Conservation (phyloP, 2,113 vertebrate genomes). For the Phylloscopus trochiloides region DNA sequence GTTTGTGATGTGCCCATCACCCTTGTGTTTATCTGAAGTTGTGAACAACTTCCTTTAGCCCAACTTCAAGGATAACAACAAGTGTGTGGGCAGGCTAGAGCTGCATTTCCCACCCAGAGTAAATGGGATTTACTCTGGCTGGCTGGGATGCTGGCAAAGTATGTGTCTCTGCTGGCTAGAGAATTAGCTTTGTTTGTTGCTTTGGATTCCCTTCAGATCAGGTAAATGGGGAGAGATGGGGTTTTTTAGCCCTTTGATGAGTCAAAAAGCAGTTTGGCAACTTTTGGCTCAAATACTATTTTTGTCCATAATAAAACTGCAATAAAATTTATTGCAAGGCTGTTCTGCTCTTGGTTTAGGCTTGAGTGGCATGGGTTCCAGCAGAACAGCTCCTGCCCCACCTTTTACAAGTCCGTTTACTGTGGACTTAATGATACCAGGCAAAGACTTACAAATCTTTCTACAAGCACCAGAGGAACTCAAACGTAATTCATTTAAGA, state of each 20-base stretch:
- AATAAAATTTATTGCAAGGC: neutral
- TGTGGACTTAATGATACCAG: neutral
- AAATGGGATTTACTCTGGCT: neutral
- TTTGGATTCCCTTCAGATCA: neutral
- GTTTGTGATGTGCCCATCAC: neutral
- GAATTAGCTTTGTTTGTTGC: neutral
- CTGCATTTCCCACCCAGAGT: neutral
- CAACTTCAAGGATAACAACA: neutral
- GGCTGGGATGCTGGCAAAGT: neutral
- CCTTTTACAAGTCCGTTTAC: neutral
- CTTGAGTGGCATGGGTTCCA: neutral
- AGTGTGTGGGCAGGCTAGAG: neutral
- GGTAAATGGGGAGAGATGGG: neutral
- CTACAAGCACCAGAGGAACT: neutral
- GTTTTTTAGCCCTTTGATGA: neutral
- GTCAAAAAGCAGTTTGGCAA: neutral
- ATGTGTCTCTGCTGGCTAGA: neutral
- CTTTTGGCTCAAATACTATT: neutral
- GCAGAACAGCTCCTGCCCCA: neutral
- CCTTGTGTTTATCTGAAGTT: neutral
- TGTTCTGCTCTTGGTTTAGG: neutral
- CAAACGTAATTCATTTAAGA: neutral
- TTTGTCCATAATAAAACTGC: neutral
- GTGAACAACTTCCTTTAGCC: neutral
- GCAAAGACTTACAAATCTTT: neutral